phyloP scores from a whole-genome alignment of 1,140 invertebrate species.

The Zeugodacus cucurbitae region DNA sequence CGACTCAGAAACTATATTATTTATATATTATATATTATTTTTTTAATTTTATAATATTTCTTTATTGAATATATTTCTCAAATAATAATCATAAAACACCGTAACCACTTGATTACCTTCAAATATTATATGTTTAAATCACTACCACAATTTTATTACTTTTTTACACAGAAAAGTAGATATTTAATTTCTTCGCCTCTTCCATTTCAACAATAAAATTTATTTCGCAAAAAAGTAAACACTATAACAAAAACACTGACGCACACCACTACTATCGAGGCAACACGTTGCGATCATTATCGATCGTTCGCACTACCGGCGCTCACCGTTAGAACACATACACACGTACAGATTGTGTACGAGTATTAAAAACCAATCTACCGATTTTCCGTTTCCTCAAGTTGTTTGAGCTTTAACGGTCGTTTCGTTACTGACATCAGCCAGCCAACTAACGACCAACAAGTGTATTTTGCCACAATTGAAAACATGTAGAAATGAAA shows the following conservation, averaged over 20 bases:
- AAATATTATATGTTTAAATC: background rate
- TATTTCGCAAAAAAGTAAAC: background rate
- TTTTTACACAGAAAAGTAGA: background rate
- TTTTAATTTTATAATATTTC: no score
- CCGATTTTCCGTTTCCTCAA: slow-evolving; percentile 12
- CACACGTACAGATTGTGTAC: background rate
- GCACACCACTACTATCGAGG: background rate
- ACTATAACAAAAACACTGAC: background rate
- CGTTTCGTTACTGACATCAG: slow-evolving; percentile 34
- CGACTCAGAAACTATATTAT: no score
- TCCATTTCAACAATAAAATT: background rate
- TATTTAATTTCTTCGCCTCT: background rate
- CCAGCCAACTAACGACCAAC: background rate
- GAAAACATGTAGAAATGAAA: background rate
- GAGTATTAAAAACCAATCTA: background rate
- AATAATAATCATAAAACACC: no score
- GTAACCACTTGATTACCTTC: background rate
- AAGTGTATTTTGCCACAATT: slow-evolving; percentile 34
- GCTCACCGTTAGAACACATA: background rate
- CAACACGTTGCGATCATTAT: slow-evolving; percentile 27
- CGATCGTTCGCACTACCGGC: background rate
- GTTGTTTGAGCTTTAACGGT: slow-evolving; percentile 15
- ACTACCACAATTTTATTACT: background rate
- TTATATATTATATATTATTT: no score
- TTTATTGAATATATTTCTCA: no score